Conservation (phyloP, 1,140 invertebrate species). For the Chionoecetes opilio region DNA sequence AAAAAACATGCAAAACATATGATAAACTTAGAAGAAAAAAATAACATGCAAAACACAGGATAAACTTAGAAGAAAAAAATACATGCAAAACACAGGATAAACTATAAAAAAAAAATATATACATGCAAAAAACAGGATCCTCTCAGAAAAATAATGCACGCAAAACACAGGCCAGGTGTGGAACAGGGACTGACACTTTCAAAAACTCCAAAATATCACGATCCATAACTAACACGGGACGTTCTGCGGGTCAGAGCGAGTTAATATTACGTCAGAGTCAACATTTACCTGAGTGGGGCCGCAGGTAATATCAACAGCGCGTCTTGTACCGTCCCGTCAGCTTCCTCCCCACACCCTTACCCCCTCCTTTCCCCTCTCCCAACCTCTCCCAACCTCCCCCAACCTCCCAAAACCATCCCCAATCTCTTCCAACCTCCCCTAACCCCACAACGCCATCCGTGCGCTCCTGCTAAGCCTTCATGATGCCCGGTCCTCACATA, state of each 20-base stretch:
- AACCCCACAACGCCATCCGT: background rate
- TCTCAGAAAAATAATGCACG: too few species aligned
- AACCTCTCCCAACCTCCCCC: too few species aligned
- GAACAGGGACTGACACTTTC: background rate
- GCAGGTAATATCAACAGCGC: background rate
- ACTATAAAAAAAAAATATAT: too few species aligned
- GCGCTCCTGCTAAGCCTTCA: background rate
- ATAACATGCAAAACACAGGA: too few species aligned
- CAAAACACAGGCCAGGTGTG: background rate
- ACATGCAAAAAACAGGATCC: too few species aligned
- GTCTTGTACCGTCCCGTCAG: background rate
- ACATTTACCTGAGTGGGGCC: conserved; percentile 12
- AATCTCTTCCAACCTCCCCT: too few species aligned
- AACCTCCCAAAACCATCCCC: too few species aligned
- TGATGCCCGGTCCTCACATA: background rate
- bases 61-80: too few species aligned
- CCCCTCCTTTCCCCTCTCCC: too few species aligned
- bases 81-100: too few species aligned
- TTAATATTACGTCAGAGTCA: conserved; percentile 19
- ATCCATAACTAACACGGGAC: background rate
- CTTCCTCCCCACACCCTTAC: background rate
- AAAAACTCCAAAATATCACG: background rate
- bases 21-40: too few species aligned
- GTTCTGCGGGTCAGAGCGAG: background rate
- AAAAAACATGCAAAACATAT: too few species aligned